Base-by-base conservation (phyloP, 2,113 vertebrate genomes). In the Peucedramus taeniatus region DNA sequence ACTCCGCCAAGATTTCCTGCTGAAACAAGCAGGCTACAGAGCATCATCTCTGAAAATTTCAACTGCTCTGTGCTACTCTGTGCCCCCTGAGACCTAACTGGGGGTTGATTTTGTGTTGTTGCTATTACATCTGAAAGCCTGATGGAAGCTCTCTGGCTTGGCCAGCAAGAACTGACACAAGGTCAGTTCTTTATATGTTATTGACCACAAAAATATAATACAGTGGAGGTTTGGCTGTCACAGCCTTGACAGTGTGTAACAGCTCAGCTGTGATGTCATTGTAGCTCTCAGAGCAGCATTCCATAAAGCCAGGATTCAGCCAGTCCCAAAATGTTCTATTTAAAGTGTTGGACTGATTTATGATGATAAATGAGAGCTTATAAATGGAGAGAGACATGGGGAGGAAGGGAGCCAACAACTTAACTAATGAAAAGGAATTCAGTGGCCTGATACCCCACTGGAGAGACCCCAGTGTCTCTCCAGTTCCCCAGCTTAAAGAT, bases 351-450 rank as follows among this genome's bases (percentile, higher is more conserved):
- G 61, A 39, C 65, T 93, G 93, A 88, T 90, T 94, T 96, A 82
- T 80, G 75, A 47, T 70, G 92, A 91, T 90, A 91, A 96, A 80
- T 95, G 81, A 27, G 82, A 93, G n/a, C 80, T 94, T 92, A 64
- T 86, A 94, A 85, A 88, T 76, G 85, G 89, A 56, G 70, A 74
- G 72, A 77, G 61, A 57, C 20, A 31, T 33, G 35, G 51, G 70
- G 71, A 87, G 78, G 49, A 95, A 77, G 45, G 33, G 69, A 95
- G 53, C 65, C 74, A 90, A 44, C 51, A 93, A 65, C 64, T 85
- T 85, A 81, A 78, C 56, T 69, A 59, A 70, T 82, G 39, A 57
- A 70, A 71, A 81, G n/a, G 70, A 91, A 84, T 95, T 85, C 44
- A 49, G 60, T 82, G 87, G 42, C 51, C 54, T 93, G 54, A 72